Conservation (phyloP, 2,797 vertebrate species). For the Carapus acus region DNA sequence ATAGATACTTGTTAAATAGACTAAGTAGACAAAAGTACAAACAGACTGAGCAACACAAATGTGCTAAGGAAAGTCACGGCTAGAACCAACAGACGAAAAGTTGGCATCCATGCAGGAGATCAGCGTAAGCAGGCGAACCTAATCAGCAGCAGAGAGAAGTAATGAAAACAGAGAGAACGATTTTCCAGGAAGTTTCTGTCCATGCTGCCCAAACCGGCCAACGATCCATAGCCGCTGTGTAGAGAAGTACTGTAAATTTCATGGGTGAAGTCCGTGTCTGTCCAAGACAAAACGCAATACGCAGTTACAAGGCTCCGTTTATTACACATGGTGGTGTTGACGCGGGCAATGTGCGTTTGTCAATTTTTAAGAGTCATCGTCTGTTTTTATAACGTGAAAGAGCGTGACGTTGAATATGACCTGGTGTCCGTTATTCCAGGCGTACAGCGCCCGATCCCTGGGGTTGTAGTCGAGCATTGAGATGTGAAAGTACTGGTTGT, state of each 20-base stretch:
- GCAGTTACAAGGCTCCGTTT: conserved; percentile 28
- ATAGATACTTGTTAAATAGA: conserved; percentile 36
- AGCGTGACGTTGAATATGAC: conserved; percentile 97
- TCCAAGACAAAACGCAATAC: conserved; percentile 29
- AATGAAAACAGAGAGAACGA: conserved; percentile 50
- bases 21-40: conserved; percentile 64
- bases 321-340: conserved; percentile 58
- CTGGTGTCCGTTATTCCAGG: conserved; percentile 99
- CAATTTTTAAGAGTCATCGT: conserved; percentile 81
- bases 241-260: conserved; percentile 50
- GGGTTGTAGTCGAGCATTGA: conserved; percentile 99
- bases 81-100: conserved; percentile 50
- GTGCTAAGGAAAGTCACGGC: conserved; percentile 65
- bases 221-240: conserved; percentile 41
- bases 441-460: conserved; percentile 90
- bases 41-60: conserved; percentile 63
- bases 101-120: conserved; percentile 83
- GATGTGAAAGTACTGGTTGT: conserved; percentile 98
- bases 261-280: conserved; percentile 41
- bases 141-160: conserved; percentile 73
- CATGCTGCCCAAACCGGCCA: conserved; percentile 61
- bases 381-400: conserved; percentile 96
- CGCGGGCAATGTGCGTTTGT: background rate
- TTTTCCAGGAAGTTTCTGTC: conserved; percentile 41
- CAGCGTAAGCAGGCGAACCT: conserved; percentile 78